Evolutionary conservation across 2,113 vertebrate genomes (phyloP).

Genomic region (Hylia prasina): DNA sequence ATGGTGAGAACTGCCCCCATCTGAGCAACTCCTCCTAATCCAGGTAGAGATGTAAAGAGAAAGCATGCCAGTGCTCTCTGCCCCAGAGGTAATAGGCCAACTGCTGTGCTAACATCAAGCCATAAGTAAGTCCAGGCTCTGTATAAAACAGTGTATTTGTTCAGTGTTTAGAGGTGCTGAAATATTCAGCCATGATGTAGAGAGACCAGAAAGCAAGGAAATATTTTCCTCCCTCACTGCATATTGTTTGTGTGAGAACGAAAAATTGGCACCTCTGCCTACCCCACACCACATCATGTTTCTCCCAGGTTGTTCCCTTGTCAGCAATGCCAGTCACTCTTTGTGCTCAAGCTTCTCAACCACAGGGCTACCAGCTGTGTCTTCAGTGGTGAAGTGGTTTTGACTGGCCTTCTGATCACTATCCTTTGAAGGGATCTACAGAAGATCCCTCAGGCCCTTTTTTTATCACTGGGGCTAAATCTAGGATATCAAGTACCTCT

Average conservation of each 20-base stretch:
- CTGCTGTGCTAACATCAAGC: background rate
- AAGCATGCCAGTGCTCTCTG: background rate
- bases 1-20: background rate
- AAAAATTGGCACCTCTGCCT: background rate
- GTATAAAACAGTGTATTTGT: background rate
- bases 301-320: background rate
- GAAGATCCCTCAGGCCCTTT: background rate
- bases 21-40: background rate
- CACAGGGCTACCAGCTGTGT: background rate
- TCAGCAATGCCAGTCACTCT: background rate
- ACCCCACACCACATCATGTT: accelerated
- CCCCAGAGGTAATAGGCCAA: background rate
- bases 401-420: no score
- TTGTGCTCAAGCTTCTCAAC: background rate
- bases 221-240: background rate
- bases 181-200: background rate
- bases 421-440: background rate
- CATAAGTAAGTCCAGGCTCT: background rate
- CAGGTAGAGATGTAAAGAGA: background rate
- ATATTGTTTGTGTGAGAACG: background rate
- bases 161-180: background rate
- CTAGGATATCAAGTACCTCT: background rate
- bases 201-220: background rate
- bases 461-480: background rate
- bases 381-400: background rate